These are phyloP conservation scores for Petrolisthes cinctipes DNA, from an alignment of 2,888 invertebrate genomes.

Conservation along the genomic window DNA sequence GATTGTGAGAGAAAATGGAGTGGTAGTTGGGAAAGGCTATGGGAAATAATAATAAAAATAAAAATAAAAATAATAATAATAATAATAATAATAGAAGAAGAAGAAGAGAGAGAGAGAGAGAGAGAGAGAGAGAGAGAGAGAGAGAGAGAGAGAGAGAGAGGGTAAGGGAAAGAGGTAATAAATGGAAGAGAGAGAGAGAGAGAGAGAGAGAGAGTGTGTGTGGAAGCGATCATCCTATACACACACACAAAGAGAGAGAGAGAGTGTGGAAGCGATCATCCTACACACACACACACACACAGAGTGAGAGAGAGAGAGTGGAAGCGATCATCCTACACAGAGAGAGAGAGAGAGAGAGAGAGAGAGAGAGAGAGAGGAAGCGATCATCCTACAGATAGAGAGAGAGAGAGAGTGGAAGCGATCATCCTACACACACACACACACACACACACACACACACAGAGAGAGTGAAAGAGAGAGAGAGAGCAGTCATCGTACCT, in stretches of 20 bases:
- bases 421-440: neutral
- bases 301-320: neutral
- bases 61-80: no score
- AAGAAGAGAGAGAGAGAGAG: constrained; percentile 13
- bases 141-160: neutral
- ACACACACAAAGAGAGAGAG: neutral
- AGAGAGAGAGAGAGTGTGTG: neutral
- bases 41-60: no score
- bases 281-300: neutral
- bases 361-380: neutral
- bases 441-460: neutral
- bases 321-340: neutral
- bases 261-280: neutral
- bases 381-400: neutral
- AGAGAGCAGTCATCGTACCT: constrained; percentile 37
- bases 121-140: neutral
- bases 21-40: no score
- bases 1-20: neutral
- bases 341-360: constrained; percentile 29
- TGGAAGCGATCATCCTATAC: neutral
- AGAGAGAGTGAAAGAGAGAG: neutral
- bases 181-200: neutral
- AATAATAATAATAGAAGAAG: neutral
- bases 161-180: neutral
- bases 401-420: neutral